These are phyloP conservation scores for Trichogramma dendrolimi DNA, from an alignment of 2,888 invertebrate genomes.

Conservation along the genomic window DNA sequence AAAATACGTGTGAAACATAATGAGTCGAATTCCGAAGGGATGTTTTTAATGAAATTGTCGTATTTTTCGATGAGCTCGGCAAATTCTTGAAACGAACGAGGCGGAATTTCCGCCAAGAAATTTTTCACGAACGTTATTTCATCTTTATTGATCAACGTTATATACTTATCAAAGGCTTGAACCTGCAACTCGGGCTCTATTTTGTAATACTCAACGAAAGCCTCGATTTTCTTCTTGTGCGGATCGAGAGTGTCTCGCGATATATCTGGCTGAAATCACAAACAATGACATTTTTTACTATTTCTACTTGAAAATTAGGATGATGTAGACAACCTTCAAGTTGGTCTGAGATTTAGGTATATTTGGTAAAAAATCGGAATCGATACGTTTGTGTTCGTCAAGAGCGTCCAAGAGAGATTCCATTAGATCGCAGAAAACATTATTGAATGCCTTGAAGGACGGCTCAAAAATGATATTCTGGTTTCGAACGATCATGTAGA, in stretches of 20 bases:
- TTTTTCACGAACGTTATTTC: conserved; percentile 54
- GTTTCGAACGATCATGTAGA: conserved; percentile 59
- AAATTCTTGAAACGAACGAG: conserved; percentile 63
- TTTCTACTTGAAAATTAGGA: neutral
- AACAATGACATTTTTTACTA: neutral
- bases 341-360: neutral
- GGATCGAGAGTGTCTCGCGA: conserved; percentile 64
- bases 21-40: conserved; percentile 58
- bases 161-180: conserved; percentile 77
- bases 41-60: conserved; percentile 60
- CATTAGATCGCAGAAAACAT: conserved; percentile 66
- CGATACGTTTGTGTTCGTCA: conserved; percentile 69
- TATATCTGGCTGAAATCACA: conserved; percentile 65
- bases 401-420: conserved; percentile 74
- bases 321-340: conserved; percentile 14
- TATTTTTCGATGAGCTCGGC: conserved; percentile 61
- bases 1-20: conserved; percentile 78
- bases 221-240: conserved; percentile 61
- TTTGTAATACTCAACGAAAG: conserved; percentile 67
- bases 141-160: conserved; percentile 70
- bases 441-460: conserved; percentile 69
- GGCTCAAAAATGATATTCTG: conserved; percentile 70
- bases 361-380: conserved; percentile 52
- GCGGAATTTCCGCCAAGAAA: conserved; percentile 63
- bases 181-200: conserved; percentile 67